A percentile compares a stretch with the other conserved stretches of the same genome.
Evolutionary conservation across 1,140 invertebrate genomes (phyloP).

Genomic region (Drosophila cardini): DNA sequence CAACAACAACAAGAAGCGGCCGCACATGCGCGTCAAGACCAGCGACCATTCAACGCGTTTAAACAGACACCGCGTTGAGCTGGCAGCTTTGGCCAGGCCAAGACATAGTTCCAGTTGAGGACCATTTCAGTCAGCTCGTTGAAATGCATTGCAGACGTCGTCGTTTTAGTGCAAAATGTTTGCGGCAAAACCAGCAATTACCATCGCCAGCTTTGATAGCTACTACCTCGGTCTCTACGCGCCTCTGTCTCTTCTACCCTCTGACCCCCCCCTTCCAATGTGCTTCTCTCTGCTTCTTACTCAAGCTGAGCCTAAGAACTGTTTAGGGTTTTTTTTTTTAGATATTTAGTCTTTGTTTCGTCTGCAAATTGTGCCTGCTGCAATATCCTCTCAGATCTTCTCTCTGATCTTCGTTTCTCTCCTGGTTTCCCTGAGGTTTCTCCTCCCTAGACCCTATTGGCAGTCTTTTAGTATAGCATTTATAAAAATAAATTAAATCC

Average conservation of each 20-base stretch:
- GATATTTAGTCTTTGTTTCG: constrained; percentile 82
- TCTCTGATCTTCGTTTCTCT: neutral
- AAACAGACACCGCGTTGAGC: constrained; percentile 31
- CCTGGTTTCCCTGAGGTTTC: too few relatives aligned
- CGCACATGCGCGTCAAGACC: constrained; percentile 70
- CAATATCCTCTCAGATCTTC: constrained; percentile 6
- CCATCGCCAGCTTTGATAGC: constrained; percentile 84
- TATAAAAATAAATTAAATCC: neutral
- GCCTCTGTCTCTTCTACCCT: neutral
- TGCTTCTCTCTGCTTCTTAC: neutral
- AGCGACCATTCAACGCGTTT: constrained; percentile 67
- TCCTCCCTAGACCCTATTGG: too few relatives aligned
- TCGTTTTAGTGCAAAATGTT: constrained; percentile 82
- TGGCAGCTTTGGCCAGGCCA: neutral
- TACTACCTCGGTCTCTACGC: constrained; percentile 17
- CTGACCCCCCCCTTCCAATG: constrained; percentile 2
- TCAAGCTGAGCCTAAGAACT: constrained; percentile 11
- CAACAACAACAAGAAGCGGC: constrained; percentile 33
- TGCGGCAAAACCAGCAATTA: constrained; percentile 82
- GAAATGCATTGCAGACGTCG: constrained; percentile 48
- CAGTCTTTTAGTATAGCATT: too few relatives aligned
- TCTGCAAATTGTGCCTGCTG: constrained; percentile 59
- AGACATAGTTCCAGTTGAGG: neutral
- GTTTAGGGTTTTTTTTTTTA: constrained; percentile 58
- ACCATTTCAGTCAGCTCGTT: constrained; percentile 47